phyloP scores from a whole-genome alignment of 2,113 vertebrate species.

The Mungos mungo region DNA sequence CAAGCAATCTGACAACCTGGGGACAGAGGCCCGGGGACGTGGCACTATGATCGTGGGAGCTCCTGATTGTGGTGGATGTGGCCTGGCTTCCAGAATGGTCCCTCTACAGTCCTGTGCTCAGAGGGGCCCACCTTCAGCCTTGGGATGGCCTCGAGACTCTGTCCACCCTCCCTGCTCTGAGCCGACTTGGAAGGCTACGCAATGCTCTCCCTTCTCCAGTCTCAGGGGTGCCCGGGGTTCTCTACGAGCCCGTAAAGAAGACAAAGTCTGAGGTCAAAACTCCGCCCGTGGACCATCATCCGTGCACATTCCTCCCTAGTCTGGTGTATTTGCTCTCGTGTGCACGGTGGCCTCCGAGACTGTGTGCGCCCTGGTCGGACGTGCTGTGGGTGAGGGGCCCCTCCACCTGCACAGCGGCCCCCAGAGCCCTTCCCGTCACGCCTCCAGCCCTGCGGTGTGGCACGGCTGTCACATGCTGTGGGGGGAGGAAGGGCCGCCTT shows the following conservation, averaged over 20 bases:
- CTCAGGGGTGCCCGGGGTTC: background rate
- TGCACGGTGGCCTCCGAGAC: background rate
- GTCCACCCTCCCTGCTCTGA: background rate
- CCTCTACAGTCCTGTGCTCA: accelerated
- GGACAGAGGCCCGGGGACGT: accelerated
- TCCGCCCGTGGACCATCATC: background rate
- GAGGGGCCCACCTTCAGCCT: background rate
- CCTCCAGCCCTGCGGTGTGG: background rate
- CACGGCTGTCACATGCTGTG: background rate
- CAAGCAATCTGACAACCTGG: background rate
- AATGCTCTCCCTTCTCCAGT: background rate
- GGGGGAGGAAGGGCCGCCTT: background rate
- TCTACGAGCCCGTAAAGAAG: background rate
- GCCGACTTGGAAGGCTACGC: background rate
- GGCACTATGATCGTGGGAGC: background rate
- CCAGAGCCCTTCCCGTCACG: accelerated
- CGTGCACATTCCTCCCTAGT: background rate
- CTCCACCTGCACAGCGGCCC: background rate
- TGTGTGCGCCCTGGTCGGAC: background rate
- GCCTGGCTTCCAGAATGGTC: background rate
- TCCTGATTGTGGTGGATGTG: accelerated
- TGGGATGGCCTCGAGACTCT: background rate
- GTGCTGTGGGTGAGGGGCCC: background rate
- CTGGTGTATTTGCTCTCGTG: background rate
- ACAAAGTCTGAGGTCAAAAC: conserved; percentile 34